A percentile compares a stretch with the other conserved stretches of the same genome.
Evolutionary conservation across 2,888 invertebrate species (phyloP).

Genomic region (Metallyticus violacea): DNA sequence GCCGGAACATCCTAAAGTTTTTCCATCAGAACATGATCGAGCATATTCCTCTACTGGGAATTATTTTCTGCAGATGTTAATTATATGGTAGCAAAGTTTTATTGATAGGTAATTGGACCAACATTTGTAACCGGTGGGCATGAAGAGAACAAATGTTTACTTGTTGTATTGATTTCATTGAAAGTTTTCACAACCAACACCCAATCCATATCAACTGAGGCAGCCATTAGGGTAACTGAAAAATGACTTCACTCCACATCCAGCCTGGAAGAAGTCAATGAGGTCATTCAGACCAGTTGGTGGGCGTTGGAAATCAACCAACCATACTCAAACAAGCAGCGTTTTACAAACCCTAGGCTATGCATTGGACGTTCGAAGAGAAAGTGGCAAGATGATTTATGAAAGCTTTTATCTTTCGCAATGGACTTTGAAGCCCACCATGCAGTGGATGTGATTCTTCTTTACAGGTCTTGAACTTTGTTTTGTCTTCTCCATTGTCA

Average conservation of each 20-base stretch:
- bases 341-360: not conserved
- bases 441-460: not conserved
- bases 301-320: not conserved
- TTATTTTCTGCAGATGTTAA: too few relatives aligned
- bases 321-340: not conserved
- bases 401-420: not conserved
- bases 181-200: not conserved
- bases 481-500: too few relatives aligned
- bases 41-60: too few relatives aligned
- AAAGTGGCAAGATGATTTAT: not conserved
- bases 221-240: not conserved
- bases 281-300: not conserved
- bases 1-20: too few relatives aligned
- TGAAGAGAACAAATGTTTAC: not conserved
- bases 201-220: not conserved
- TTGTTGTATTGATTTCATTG: not conserved
- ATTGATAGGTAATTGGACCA: not conserved
- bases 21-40: too few relatives aligned
- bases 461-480: too few relatives aligned
- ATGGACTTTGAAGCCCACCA: not conserved
- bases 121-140: not conserved
- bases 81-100: too few relatives aligned
- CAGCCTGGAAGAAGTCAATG: not conserved
- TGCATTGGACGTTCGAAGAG: not conserved
- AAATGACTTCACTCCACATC: not conserved